These are phyloP conservation scores for Synanthedon tipuliformis DNA, from an alignment of 2,888 invertebrate species.

Conservation along the genomic window DNA sequence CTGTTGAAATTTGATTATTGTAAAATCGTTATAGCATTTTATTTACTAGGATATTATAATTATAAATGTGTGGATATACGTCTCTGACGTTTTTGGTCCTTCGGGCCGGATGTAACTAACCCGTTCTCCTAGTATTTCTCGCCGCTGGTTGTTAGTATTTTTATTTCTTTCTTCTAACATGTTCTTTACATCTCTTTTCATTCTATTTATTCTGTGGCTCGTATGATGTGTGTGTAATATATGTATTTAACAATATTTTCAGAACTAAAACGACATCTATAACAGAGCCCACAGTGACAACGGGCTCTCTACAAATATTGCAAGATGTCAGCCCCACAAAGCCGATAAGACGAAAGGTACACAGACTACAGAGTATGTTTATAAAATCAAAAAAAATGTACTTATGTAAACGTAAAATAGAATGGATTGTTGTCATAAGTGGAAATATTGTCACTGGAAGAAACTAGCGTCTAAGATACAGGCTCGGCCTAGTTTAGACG, in stretches of 20 bases:
- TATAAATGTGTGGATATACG: no score
- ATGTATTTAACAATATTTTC: conserved; percentile 15
- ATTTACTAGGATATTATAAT: no score
- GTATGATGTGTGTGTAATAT: neutral
- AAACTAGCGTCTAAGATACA: no score
- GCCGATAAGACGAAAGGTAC: conserved; percentile 55
- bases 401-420: no score
- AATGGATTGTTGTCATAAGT: no score
- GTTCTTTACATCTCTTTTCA: neutral
- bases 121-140: neutral
- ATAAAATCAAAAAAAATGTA: no score
- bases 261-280: conserved; percentile 57
- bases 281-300: conserved; percentile 42
- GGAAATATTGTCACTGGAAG: no score
- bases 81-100: no score
- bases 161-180: neutral
- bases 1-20: no score
- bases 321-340: conserved; percentile 62
- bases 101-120: no score
- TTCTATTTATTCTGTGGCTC: neutral
- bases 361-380: neutral
- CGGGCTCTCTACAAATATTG: conserved; percentile 48
- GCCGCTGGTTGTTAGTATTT: neutral
- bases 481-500: no score
- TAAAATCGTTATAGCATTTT: no score